Evolutionary conservation across 23 tunicate species (phyloP).

Genomic region (Botrylloides violaceus): DNA sequence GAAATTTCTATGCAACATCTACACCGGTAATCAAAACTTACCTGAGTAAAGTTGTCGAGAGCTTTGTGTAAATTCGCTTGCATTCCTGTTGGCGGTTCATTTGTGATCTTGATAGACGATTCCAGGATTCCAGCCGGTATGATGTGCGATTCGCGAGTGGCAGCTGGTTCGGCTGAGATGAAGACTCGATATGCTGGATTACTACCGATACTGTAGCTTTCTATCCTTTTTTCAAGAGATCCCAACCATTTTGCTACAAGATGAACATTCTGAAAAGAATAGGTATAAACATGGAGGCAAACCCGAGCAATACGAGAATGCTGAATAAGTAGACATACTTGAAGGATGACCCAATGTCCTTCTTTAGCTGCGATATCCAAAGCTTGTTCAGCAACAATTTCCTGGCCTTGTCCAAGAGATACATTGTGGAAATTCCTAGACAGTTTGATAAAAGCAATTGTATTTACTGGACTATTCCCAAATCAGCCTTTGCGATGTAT

Average conservation of each 20-base stretch:
- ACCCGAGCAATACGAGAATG: neutral
- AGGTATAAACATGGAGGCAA: neutral
- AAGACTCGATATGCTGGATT: conserved; percentile 72
- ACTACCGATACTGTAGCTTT: conserved; percentile 79
- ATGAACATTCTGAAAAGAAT: conserved; percentile 76
- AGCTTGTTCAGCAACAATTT: conserved; percentile 98
- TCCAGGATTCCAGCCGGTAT: conserved; percentile 96
- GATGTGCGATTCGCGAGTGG: conserved; percentile 90
- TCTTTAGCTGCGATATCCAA: conserved; percentile 86
- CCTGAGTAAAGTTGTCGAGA: conserved; percentile 91
- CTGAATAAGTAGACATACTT: conserved; percentile 40
- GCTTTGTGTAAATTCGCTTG: conserved; percentile 99
- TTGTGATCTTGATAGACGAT: conserved; percentile 95
- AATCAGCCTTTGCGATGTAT: no score
- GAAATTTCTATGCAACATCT: no score
- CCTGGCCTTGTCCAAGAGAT: conserved; percentile 99
- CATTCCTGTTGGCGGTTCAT: conserved; percentile 99
- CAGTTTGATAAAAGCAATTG: no score
- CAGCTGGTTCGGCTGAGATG: conserved; percentile 98
- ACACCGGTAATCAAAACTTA: conserved; percentile 11
- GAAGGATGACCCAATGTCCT: conserved; percentile 98
- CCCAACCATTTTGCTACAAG: conserved; percentile 95
- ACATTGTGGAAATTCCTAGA: conserved; percentile 98
- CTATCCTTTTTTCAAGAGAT: conserved; percentile 90
- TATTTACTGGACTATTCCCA: no score